phyloP scores from a whole-genome alignment of 2,888 invertebrate species.

The Athetis lepigone region DNA sequence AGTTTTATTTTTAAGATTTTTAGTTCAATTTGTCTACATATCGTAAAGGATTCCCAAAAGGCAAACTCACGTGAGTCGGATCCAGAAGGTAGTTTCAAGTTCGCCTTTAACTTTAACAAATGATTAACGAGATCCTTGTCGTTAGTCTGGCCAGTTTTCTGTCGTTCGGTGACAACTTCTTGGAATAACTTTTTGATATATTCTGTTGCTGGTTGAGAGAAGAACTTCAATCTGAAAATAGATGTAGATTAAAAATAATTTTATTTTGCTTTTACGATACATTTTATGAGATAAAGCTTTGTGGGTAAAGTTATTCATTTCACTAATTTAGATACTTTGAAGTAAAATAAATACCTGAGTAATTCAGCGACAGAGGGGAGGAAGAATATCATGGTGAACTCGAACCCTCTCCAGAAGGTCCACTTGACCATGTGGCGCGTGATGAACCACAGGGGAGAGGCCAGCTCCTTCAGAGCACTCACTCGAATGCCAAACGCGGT shows the following conservation, averaged over 20 bases:
- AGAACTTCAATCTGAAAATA: constrained; percentile 76
- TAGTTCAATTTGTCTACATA: not conserved
- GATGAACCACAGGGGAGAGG: constrained; percentile 81
- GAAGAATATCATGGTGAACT: constrained; percentile 80
- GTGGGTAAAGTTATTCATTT: no score
- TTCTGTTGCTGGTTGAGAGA: constrained; percentile 76
- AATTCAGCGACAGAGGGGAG: constrained; percentile 74
- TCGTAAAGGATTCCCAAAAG: not conserved
- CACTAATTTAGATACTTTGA: not conserved
- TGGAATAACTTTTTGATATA: constrained; percentile 78
- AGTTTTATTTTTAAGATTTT: not conserved
- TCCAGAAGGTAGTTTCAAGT: constrained; percentile 76
- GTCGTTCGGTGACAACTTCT: constrained; percentile 74
- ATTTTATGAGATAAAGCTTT: not conserved
- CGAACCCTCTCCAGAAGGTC: constrained; percentile 81
- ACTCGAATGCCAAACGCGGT: constrained; percentile 80
- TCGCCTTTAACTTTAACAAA: constrained; percentile 78
- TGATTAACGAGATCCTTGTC: constrained; percentile 80
- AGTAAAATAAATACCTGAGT: constrained; percentile 67
- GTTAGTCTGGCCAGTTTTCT: constrained; percentile 61
- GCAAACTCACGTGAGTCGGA: constrained; percentile 68
- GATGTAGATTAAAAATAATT: no score
- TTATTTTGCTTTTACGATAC: no score
- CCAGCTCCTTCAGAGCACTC: constrained; percentile 75
- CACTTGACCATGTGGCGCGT: constrained; percentile 82